Evolutionary conservation across 2,113 vertebrate species (phyloP).

Genomic region (Sula dactylatra): DNA sequence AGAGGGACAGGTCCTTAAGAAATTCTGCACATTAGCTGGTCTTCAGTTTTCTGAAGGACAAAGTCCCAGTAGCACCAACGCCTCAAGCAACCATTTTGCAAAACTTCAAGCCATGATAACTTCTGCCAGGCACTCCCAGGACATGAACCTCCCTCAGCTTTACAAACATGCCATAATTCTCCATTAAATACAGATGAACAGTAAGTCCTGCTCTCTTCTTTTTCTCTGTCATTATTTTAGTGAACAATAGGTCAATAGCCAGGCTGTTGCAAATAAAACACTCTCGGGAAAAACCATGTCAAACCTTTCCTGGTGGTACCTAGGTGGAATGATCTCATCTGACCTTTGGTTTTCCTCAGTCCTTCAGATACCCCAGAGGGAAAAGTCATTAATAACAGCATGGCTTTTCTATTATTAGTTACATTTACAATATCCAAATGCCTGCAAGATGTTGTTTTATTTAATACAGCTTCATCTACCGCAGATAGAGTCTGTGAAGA

Average conservation of each 20-base stretch:
- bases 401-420: background rate
- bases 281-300: background rate
- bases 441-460: background rate
- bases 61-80: background rate
- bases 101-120: background rate
- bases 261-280: background rate
- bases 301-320: background rate
- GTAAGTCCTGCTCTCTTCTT: background rate
- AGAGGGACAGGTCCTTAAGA: background rate
- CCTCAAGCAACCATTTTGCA: background rate
- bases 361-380: background rate
- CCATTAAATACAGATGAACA: background rate
- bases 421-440: background rate
- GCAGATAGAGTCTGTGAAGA: background rate
- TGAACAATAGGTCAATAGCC: conserved; percentile 2
- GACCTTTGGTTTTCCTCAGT: background rate
- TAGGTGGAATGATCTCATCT: background rate
- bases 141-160: background rate
- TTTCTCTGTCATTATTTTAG: background rate
- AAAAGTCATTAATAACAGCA: background rate
- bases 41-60: background rate
- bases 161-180: background rate
- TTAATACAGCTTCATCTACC: background rate
- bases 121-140: background rate
- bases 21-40: background rate